These are phyloP conservation scores for Drosophila tropicalis DNA, from an alignment of 1,140 invertebrate genomes.

Conservation along the genomic window DNA sequence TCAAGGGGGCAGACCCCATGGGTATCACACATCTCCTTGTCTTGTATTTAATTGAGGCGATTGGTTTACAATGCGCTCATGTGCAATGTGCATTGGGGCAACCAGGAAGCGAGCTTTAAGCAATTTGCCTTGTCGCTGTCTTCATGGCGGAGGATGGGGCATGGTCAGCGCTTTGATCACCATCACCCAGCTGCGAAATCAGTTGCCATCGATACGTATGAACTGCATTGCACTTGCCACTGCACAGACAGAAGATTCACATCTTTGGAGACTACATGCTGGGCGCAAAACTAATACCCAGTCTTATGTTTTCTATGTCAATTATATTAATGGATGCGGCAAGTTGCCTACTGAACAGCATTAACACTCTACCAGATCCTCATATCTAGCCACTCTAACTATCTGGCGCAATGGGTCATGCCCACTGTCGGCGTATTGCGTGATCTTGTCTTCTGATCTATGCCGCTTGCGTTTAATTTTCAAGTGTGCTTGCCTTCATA, in stretches of 20 bases:
- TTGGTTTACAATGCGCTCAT: constrained; percentile 62
- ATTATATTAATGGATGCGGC: constrained; percentile 77
- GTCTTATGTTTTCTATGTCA: constrained; percentile 73
- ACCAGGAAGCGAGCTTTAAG: constrained; percentile 66
- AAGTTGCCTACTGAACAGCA: constrained; percentile 42
- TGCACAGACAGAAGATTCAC: not conserved
- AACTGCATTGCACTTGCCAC: constrained; percentile 38
- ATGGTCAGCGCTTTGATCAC: constrained; percentile 56
- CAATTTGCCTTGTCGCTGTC: constrained; percentile 51
- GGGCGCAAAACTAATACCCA: constrained; percentile 59
- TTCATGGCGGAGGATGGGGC: not conserved
- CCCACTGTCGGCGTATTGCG: constrained; percentile 55
- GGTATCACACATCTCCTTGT: constrained; percentile 48
- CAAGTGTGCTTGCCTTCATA: constrained; percentile 2
- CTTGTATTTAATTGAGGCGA: constrained; percentile 71
- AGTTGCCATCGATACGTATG: constrained; percentile 66
- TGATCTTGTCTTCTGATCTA: constrained; percentile 54
- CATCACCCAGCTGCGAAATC: constrained; percentile 61
- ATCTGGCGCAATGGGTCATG: constrained; percentile 58
- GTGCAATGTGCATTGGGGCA: constrained; percentile 50
- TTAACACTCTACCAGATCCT: constrained; percentile 7
- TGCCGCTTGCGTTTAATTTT: constrained; percentile 38
- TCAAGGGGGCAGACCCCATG: constrained; percentile 30
- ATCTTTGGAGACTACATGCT: constrained; percentile 41
- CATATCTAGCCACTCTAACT: constrained; percentile 36